Conservation (phyloP, 2,888 invertebrate genomes). For the Euzophera pinguis region DNA sequence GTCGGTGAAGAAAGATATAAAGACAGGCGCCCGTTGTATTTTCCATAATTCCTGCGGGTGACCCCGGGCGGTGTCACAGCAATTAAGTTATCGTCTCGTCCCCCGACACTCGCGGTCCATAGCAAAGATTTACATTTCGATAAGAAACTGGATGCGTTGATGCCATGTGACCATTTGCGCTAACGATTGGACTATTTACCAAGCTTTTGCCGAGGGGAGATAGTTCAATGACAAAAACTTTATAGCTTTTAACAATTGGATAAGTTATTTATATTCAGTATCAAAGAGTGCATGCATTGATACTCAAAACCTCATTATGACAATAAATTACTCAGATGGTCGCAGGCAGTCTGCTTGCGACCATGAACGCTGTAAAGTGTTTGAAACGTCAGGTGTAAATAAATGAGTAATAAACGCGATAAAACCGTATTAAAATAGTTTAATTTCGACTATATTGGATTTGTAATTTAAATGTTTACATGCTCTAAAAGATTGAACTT, state of each 20-base stretch:
- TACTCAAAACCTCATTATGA: conserved; percentile 13
- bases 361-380: too few relatives aligned
- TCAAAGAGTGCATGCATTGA: conserved; percentile 17
- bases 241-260: conserved; percentile 58
- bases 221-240: conserved; percentile 64
- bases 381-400: too few relatives aligned
- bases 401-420: too few relatives aligned
- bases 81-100: conserved; percentile 66
- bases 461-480: too few relatives aligned
- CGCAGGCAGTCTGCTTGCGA: too few relatives aligned
- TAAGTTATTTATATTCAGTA: conserved; percentile 69
- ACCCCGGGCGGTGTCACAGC: conserved; percentile 50
- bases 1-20: conserved; percentile 8
- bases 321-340: too few relatives aligned
- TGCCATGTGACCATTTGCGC: conserved; percentile 67
- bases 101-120: conserved; percentile 52
- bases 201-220: conserved; percentile 56
- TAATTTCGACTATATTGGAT: too few relatives aligned
- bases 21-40: conserved; percentile 26
- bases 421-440: too few relatives aligned
- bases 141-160: conserved; percentile 66
- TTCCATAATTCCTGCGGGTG: conserved; percentile 47
- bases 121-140: conserved; percentile 62
- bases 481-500: too few relatives aligned
- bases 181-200: conserved; percentile 71